Percentiles rank a stretch among this genome's conserved stretches.
These are phyloP conservation scores for Centrocercus urophasianus DNA, from an alignment of 2,113 vertebrate species.

Conservation along the genomic window DNA sequence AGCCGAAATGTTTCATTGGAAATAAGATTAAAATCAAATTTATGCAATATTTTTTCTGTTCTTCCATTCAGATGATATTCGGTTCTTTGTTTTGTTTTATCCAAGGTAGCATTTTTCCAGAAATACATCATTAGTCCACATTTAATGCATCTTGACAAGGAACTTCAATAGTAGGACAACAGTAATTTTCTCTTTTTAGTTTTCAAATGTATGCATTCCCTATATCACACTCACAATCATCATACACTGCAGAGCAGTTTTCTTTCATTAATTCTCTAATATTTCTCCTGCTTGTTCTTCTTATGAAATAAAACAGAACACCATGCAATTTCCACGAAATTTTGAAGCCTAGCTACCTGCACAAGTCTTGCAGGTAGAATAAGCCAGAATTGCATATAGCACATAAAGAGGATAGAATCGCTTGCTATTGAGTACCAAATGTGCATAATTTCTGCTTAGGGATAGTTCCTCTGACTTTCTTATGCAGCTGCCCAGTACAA, in stretches of 20 bases:
- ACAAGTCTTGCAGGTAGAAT: not conserved
- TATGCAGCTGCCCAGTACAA: not conserved
- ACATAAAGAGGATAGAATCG: not conserved
- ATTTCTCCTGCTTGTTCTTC: not conserved
- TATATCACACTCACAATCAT: not conserved
- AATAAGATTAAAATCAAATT: not conserved
- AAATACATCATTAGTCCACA: not conserved
- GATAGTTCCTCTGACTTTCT: not conserved
- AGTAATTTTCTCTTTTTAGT: not conserved
- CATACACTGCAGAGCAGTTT: not conserved
- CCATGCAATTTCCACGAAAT: not conserved
- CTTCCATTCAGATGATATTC: not conserved
- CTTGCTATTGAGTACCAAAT: not conserved
- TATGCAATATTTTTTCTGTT: not conserved
- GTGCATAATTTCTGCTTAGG: not conserved
- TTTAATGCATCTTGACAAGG: constrained; percentile 5
- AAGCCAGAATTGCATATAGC: not conserved
- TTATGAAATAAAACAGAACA: not conserved
- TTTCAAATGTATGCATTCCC: not conserved
- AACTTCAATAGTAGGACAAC: not conserved
- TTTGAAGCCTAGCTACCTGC: not conserved
- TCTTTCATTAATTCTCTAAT: not conserved
- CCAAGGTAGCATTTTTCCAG: not conserved
- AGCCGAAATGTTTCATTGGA: not conserved
- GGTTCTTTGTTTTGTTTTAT: not conserved